Evolutionary conservation across 2,888 invertebrate genomes (phyloP).

Genomic region (Mythimna vitellina): DNA sequence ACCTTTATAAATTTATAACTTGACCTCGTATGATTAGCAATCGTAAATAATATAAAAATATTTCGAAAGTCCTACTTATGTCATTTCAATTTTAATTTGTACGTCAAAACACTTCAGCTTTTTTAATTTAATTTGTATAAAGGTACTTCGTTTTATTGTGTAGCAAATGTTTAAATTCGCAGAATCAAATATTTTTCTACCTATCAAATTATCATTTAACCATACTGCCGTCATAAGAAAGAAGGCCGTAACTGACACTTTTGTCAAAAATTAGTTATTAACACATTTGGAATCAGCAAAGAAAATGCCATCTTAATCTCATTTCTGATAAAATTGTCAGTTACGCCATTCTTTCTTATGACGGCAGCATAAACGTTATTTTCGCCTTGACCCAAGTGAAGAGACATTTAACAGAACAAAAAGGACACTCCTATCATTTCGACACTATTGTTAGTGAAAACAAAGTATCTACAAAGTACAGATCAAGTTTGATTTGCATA

Average conservation of each 20-base stretch:
- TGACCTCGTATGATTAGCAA: slow-evolving; percentile 64
- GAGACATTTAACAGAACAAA: slow-evolving; percentile 60
- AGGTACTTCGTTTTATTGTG: slow-evolving; percentile 25
- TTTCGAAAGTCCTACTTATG: slow-evolving; percentile 54
- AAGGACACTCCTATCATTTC: slow-evolving; percentile 68
- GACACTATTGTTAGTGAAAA: slow-evolving; percentile 68
- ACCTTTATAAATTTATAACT: slow-evolving; percentile 64
- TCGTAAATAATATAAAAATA: slow-evolving; percentile 41
- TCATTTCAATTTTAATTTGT: slow-evolving; percentile 44
- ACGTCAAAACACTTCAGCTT: slow-evolving; percentile 29
- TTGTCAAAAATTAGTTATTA: too few species aligned
- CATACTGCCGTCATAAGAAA: too few species aligned
- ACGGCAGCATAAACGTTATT: slow-evolving; percentile 50
- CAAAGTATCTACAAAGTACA: slow-evolving; percentile 68
- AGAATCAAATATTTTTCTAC: slow-evolving; percentile 51
- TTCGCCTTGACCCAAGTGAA: slow-evolving; percentile 60
- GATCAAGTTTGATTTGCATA: slow-evolving; percentile 67
- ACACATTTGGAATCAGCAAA: too few species aligned
- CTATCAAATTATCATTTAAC: slow-evolving; percentile 58
- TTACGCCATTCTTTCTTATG: too few species aligned
- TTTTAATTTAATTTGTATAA: slow-evolving; percentile 12
- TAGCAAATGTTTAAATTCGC: slow-evolving; percentile 16
- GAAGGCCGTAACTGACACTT: too few species aligned
- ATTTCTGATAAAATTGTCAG: too few species aligned
- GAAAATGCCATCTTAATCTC: too few species aligned